Evolutionary conservation across 1,140 invertebrate genomes (phyloP).

Genomic region (Bombus turneri): DNA sequence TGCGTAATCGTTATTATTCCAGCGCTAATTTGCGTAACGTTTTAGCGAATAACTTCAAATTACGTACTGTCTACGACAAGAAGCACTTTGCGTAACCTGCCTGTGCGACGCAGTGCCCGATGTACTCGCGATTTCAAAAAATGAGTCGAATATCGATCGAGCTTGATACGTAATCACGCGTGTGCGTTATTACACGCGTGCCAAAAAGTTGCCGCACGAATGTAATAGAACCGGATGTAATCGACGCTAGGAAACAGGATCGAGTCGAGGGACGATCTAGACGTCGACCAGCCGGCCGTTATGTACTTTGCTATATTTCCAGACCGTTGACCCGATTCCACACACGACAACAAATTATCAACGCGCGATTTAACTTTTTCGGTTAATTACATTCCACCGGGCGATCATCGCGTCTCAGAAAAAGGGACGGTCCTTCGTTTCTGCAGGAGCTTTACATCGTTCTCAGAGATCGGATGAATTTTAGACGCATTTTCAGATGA

Average conservation of each 20-base stretch:
- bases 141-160: background rate
- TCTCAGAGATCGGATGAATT: background rate
- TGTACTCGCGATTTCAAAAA: background rate
- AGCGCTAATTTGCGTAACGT: too few species aligned
- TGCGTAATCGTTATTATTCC: too few species aligned
- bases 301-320: constrained; percentile 25
- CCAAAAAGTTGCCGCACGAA: too few species aligned
- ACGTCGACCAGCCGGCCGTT: constrained; percentile 24
- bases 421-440: background rate
- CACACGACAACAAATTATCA: constrained; percentile 29
- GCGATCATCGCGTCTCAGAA: background rate
- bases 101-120: too few species aligned
- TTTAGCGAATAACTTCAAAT: too few species aligned
- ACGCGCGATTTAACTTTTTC: constrained; percentile 47
- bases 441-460: background rate
- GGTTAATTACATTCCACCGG: constrained; percentile 25
- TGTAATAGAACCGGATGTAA: constrained; percentile 30
- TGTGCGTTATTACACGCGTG: background rate
- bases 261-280: constrained; percentile 5
- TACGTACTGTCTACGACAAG: too few species aligned
- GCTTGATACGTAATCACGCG: background rate
- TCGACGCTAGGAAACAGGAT: constrained; percentile 42
- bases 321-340: constrained; percentile 36
- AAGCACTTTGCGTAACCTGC: too few species aligned
- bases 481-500: background rate